phyloP scores from a whole-genome alignment of 2,113 vertebrate genomes.

The Notarius lentiginosus region DNA sequence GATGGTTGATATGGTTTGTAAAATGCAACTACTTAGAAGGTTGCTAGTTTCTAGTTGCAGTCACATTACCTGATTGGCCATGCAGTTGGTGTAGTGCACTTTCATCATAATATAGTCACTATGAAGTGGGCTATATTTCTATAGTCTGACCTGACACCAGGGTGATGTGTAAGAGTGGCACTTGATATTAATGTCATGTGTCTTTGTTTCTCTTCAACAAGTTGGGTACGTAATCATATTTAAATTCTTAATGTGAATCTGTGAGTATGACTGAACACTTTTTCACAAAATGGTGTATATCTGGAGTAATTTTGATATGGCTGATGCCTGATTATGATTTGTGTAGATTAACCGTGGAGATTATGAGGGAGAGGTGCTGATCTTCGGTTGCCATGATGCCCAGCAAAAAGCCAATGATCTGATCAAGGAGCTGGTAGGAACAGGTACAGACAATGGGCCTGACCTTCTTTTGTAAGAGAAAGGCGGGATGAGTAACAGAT shows the following conservation, averaged over 20 bases:
- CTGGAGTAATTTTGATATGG: neutral
- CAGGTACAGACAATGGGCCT: slow-evolving; percentile 25
- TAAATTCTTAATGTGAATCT: neutral
- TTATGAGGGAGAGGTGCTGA: slow-evolving; percentile 77
- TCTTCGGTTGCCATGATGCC: slow-evolving; percentile 77
- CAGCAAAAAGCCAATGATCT: slow-evolving; percentile 84
- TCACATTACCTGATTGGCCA: neutral
- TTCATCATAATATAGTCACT: neutral
- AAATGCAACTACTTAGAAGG: neutral
- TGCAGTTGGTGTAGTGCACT: neutral
- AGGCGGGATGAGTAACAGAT: neutral
- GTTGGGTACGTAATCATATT: neutral
- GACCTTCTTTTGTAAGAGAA: slow-evolving; percentile 43
- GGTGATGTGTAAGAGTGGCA: neutral
- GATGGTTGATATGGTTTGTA: neutral
- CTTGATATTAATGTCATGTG: neutral
- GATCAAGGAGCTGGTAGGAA: slow-evolving; percentile 77
- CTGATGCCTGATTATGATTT: slow-evolving; percentile 12
- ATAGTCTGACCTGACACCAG: neutral
- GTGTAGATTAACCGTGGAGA: slow-evolving; percentile 79
- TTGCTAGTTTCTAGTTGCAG: neutral
- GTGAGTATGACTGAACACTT: neutral
- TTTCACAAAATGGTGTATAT: neutral
- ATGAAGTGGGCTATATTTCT: neutral
- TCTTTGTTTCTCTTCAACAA: neutral